Conservation (phyloP, 2,888 invertebrate species). For the Congeria kusceri region DNA sequence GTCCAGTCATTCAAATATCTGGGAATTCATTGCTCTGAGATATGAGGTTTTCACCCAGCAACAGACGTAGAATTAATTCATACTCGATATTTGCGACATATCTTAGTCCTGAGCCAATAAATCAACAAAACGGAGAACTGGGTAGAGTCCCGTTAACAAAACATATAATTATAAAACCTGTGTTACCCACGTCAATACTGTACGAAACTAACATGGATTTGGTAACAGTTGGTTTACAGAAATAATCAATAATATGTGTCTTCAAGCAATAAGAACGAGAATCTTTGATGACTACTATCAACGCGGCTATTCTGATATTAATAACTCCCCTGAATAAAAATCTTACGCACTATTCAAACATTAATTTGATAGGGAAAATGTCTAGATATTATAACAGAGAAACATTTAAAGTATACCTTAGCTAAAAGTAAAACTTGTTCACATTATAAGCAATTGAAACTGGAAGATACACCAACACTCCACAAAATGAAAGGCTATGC, state of each 20-base stretch:
- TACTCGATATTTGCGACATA: no score
- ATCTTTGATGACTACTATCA: no score
- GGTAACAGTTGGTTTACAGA: no score
- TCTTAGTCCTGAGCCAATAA: no score
- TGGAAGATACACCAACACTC: no score
- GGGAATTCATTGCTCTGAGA: not conserved
- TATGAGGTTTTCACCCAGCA: conserved; percentile 11
- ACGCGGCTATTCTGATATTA: no score
- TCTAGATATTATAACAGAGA: not conserved
- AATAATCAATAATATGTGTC: no score
- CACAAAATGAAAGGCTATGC: no score
- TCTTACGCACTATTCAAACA: not conserved
- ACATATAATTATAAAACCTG: not conserved
- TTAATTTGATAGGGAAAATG: not conserved
- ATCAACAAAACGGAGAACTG: conserved; percentile 2
- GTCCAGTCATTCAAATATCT: conserved; percentile 6
- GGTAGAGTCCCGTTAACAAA: not conserved
- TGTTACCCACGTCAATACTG: no score
- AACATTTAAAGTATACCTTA: not conserved
- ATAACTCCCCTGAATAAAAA: not conserved
- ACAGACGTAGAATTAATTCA: no score
- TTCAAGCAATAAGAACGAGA: no score
- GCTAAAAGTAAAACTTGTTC: not conserved
- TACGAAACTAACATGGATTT: no score
- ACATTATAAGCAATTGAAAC: not conserved